Evolutionary conservation across 1,140 invertebrate genomes (phyloP).

Genomic region (Bombus cullumanus): DNA sequence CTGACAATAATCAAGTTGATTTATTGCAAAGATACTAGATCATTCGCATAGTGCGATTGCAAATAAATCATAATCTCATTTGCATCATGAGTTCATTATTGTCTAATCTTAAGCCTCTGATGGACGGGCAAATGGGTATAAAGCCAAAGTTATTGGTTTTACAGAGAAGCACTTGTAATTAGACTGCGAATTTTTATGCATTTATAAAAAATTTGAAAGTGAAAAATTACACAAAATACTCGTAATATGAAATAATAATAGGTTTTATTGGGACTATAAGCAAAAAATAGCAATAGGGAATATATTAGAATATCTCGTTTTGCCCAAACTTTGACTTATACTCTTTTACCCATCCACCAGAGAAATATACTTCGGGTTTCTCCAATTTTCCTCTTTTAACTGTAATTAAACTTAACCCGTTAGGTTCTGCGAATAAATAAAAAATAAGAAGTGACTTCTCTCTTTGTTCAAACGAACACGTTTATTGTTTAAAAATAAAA

Average conservation of each 20-base stretch:
- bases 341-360: too few species aligned
- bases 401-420: conserved; percentile 11
- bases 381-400: neutral
- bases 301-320: too few species aligned
- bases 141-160: too few species aligned
- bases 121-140: too few species aligned
- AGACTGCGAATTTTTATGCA: too few species aligned
- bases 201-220: too few species aligned
- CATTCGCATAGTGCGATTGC: neutral
- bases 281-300: too few species aligned
- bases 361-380: neutral
- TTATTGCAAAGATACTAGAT: conserved; percentile 15
- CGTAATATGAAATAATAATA: too few species aligned
- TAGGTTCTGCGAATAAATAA: conserved; percentile 41
- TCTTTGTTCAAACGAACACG: neutral
- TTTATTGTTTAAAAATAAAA: conserved; percentile 22
- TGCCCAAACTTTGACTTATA: too few species aligned
- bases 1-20: conserved; percentile 27
- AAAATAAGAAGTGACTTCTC: conserved; percentile 2
- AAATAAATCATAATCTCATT: conserved; percentile 19
- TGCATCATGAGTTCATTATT: neutral
- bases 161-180: too few species aligned
- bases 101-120: neutral
- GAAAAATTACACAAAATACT: too few species aligned
- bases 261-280: too few species aligned